Evolutionary conservation across 64 coral and sea anemone genomes (phyloP).

Genomic region (Dendrophyllia cribrosa): DNA sequence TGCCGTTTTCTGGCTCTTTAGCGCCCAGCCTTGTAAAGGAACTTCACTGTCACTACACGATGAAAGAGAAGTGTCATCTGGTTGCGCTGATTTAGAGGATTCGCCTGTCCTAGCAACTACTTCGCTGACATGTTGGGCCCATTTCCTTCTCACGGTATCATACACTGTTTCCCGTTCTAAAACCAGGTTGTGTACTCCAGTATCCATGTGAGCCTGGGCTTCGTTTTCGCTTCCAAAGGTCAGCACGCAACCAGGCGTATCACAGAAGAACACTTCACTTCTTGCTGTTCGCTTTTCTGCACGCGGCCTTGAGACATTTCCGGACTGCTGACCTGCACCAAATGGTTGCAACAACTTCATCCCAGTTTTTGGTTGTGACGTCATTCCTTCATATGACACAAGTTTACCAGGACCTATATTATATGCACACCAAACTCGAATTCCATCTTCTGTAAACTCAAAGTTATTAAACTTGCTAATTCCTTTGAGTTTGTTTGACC

Average conservation of each 20-base stretch:
- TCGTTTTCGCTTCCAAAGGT: conserved; percentile 18
- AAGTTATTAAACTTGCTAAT: no score
- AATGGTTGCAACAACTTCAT: conserved; percentile 1
- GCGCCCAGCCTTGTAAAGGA: background rate
- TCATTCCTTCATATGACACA: background rate
- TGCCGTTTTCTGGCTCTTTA: background rate
- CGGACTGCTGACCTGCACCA: background rate
- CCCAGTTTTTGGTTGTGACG: background rate
- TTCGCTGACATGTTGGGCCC: conserved; percentile 7
- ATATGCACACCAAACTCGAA: background rate
- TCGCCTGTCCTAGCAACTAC: background rate
- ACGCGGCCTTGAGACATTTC: background rate
- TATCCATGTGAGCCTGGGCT: conserved; percentile 31
- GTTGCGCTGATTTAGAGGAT: background rate
- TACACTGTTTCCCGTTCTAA: conserved; percentile 22
- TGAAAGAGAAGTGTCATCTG: background rate
- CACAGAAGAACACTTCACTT: conserved; percentile 28
- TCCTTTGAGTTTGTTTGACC: background rate
- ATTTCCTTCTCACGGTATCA: conserved; percentile 24
- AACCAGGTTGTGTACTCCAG: conserved; percentile 16
- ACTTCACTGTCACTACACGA: background rate
- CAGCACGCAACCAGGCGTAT: conserved; percentile 8
- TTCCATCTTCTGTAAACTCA: background rate
- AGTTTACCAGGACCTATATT: background rate
- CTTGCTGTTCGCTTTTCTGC: background rate